Evolutionary conservation across 2,113 vertebrate species (phyloP).

Genomic region (Petromus typicus): DNA sequence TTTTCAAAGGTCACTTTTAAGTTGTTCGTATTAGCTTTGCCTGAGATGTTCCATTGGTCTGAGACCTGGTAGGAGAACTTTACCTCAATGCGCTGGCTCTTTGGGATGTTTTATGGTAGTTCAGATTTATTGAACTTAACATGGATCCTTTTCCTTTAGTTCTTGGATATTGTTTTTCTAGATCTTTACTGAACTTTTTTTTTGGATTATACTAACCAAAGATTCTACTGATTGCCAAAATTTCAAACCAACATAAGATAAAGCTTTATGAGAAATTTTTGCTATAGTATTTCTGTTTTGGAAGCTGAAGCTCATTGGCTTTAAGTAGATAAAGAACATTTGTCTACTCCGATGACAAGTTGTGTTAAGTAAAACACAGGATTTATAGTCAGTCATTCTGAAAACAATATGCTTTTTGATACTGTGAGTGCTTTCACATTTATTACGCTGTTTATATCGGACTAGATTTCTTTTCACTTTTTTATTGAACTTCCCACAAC

Average conservation of each 20-base stretch:
- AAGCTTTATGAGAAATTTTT: not conserved
- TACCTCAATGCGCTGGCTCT: not conserved
- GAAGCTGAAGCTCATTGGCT: not conserved
- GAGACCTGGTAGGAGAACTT: not conserved
- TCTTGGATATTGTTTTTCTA: not conserved
- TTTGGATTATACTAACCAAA: not conserved
- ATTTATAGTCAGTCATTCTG: not conserved
- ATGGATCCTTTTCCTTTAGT: not conserved
- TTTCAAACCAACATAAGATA: not conserved
- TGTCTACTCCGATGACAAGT: slow-evolving; percentile 22
- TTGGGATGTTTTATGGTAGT: not conserved
- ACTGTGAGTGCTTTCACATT: slow-evolving; percentile 25
- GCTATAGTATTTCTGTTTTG: not conserved
- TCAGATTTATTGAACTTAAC: not conserved
- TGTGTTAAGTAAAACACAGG: not conserved
- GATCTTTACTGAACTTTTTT: not conserved
- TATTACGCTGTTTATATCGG: slow-evolving; percentile 24
- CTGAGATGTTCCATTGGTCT: not conserved
- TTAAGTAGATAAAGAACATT: not conserved
- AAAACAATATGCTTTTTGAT: slow-evolving; percentile 51
- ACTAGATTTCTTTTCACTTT: slow-evolving; percentile 45
- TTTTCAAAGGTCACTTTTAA: not conserved
- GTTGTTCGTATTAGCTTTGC: not conserved
- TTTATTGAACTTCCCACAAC: not conserved
- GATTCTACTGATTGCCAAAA: not conserved